Evolutionary conservation across 2,888 invertebrate species (phyloP).

Genomic region (Melangyna quadrimaculata): DNA sequence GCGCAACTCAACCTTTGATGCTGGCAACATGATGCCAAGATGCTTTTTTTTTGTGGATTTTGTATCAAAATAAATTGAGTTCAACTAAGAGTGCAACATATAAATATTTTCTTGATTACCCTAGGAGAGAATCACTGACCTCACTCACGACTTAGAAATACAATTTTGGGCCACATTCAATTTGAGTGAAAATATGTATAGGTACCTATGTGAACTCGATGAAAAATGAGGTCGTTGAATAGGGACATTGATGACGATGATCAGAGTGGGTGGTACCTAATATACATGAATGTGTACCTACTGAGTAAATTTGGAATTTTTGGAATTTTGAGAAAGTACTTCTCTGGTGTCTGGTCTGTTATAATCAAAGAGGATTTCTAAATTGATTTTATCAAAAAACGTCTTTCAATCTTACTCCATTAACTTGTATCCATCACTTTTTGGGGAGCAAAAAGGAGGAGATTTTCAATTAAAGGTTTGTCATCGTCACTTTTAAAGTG

Average conservation of each 20-base stretch:
- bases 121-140: not conserved
- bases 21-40: conserved; percentile 57
- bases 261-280: not conserved
- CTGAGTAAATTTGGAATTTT: not conserved
- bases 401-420: not conserved
- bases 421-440: not conserved
- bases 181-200: not conserved
- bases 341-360: not conserved
- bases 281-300: not conserved
- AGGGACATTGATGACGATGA: not conserved
- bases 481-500: conserved; percentile 19
- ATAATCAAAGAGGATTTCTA: not conserved
- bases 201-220: not conserved
- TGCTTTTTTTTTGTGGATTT: conserved; percentile 4
- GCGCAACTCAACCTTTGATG: conserved; percentile 54
- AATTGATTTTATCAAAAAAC: conserved; percentile 6
- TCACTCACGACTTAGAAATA: not conserved
- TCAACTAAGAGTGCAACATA: not conserved
- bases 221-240: not conserved
- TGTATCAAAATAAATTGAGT: not conserved
- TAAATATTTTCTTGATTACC: not conserved
- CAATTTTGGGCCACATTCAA: not conserved
- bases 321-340: not conserved
- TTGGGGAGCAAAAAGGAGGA: not conserved
- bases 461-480: not conserved